Evolutionary conservation across 2,888 invertebrate species (phyloP).

Genomic region (Yponomeuta sedellus): DNA sequence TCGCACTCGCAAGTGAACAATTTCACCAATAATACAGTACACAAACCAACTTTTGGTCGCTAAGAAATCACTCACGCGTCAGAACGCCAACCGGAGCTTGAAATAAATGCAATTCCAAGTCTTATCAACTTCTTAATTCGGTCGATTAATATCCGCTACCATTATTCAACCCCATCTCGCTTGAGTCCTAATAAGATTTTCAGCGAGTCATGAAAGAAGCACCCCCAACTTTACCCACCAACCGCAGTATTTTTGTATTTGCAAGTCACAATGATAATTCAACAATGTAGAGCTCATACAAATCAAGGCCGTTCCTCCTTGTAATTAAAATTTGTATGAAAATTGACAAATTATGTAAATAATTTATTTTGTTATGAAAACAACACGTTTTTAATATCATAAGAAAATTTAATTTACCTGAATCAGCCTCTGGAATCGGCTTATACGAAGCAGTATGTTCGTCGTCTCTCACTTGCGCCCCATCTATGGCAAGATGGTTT

Average conservation of each 20-base stretch:
- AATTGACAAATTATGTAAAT: not conserved
- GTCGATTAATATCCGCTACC: conserved; percentile 1
- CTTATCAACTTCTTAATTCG: conserved; percentile 8
- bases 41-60: not conserved
- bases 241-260: not conserved
- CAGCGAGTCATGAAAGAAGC: not conserved
- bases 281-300: conserved; percentile 21
- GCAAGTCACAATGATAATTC: conserved; percentile 18
- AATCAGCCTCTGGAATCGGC: conserved; percentile 67
- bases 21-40: not conserved
- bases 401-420: not conserved
- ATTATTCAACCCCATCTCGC: not conserved
- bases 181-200: not conserved
- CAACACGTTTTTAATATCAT: not conserved
- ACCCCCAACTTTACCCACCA: too few species aligned
- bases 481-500: conserved; percentile 63
- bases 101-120: not conserved
- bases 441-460: conserved; percentile 73
- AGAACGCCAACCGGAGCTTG: not conserved
- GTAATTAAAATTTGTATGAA: not conserved
- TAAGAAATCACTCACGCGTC: not conserved
- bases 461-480: conserved; percentile 67
- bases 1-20: not conserved
- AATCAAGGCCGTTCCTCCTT: conserved; percentile 6
- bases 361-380: not conserved